These are phyloP conservation scores for Perodicticus potto DNA, from an alignment of 2,797 vertebrate genomes.

Conservation along the genomic window DNA sequence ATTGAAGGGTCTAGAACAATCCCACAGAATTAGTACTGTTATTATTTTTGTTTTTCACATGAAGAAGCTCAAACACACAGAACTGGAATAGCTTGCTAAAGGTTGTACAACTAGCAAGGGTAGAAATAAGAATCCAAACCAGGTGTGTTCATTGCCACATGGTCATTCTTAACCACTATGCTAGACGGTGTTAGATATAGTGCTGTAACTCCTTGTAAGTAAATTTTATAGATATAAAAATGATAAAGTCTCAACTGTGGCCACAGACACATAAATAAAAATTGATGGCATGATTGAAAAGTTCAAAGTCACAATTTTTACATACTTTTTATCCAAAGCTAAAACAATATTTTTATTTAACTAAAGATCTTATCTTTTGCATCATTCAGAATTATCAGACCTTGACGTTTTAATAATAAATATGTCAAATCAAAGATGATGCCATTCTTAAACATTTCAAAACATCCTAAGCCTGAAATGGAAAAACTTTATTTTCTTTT, in stretches of 20 bases:
- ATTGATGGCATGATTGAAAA: background rate
- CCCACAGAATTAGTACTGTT: background rate
- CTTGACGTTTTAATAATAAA: constrained; percentile 10
- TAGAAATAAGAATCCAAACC: background rate
- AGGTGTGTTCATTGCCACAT: background rate
- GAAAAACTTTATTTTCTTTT: background rate
- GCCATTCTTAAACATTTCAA: constrained; percentile 47
- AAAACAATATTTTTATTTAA: background rate
- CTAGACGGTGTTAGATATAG: background rate
- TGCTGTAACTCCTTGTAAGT: background rate
- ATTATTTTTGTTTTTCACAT: background rate
- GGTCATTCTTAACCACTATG: background rate
- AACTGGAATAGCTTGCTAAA: background rate
- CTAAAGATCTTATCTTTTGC: background rate
- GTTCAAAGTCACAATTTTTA: constrained; percentile 29
- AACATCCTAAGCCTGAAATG: background rate
- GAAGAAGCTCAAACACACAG: background rate
- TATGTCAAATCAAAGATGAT: background rate
- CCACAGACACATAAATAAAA: background rate
- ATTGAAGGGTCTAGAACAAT: background rate
- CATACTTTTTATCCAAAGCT: background rate
- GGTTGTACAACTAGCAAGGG: background rate
- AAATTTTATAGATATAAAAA: constrained; percentile 1
- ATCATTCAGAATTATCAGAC: background rate
- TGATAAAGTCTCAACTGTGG: background rate